phyloP scores from a whole-genome alignment of 2,888 invertebrate genomes.

The Chrysotoxum bicinctum region DNA sequence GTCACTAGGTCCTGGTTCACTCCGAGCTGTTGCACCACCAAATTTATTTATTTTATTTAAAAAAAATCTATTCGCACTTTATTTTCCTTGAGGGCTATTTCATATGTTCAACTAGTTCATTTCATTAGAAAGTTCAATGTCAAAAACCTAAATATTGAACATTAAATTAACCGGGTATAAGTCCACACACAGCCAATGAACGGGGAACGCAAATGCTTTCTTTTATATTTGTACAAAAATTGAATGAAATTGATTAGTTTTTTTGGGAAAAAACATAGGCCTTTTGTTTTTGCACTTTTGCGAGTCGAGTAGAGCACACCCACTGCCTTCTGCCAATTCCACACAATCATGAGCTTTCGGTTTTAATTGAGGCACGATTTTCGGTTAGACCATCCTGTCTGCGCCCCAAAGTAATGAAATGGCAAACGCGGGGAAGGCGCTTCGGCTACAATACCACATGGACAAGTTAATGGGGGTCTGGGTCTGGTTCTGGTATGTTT shows the following conservation, averaged over 20 bases:
- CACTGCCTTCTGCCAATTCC: background rate
- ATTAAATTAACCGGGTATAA: background rate
- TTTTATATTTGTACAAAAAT: slow-evolving; percentile 70
- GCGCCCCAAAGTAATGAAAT: slow-evolving; percentile 25
- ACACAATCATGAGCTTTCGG: slow-evolving; percentile 57
- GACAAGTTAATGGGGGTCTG: background rate
- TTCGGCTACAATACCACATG: slow-evolving; percentile 18
- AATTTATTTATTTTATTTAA: too few species aligned
- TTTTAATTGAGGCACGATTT: slow-evolving; percentile 71
- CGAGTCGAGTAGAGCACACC: background rate
- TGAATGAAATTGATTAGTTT: slow-evolving; percentile 73
- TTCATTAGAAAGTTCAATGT: too few species aligned
- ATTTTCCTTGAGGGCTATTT: too few species aligned
- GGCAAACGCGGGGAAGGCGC: slow-evolving; percentile 28
- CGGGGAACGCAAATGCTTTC: slow-evolving; percentile 51
- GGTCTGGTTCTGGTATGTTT: slow-evolving; percentile 9
- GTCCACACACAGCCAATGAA: background rate
- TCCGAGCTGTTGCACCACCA: too few species aligned
- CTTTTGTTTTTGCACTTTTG: slow-evolving; percentile 17
- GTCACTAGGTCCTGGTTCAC: too few species aligned
- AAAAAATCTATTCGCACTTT: too few species aligned
- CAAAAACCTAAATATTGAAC: background rate
- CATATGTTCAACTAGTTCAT: too few species aligned
- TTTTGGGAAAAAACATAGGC: slow-evolving; percentile 36
- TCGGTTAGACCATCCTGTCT: slow-evolving; percentile 46